A percentile compares a stretch with the other conserved stretches of the same genome.
Conservation (phyloP, 2,113 vertebrate species). For the Cebus imitator region DNA sequence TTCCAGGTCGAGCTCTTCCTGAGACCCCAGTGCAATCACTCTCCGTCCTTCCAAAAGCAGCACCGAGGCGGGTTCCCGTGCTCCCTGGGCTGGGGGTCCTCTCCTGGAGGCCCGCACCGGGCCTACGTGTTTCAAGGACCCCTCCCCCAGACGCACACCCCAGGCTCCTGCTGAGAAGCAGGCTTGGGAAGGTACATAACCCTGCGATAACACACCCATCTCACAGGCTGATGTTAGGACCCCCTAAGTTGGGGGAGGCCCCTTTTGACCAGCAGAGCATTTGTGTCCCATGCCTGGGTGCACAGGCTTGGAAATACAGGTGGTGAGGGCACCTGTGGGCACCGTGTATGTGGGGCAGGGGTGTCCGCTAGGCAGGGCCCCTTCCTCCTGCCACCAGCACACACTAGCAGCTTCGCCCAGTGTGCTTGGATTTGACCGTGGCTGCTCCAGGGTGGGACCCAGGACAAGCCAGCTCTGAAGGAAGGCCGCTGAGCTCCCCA, state of each 20-base stretch:
- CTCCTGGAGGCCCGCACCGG: not conserved
- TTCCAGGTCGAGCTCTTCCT: not conserved
- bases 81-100: not conserved
- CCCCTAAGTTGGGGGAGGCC: too few species aligned
- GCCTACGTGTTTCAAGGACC: not conserved
- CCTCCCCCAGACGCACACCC: too few species aligned
- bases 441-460: not conserved
- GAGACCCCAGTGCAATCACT: not conserved
- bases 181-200: not conserved
- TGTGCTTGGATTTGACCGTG: not conserved
- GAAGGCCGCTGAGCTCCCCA: not conserved
- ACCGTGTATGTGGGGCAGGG: too few species aligned
- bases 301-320: not conserved
- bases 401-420: not conserved
- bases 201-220: too few species aligned
- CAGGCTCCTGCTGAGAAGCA: too few species aligned
- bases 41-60: not conserved
- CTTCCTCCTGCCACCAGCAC: not conserved
- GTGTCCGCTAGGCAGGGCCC: fast-evolving
- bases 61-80: not conserved
- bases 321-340: not conserved
- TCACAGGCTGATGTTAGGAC: not conserved
- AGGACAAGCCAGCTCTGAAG: not conserved
- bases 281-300: not conserved
- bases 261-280: not conserved